Percentiles rank a stretch among this genome's conserved stretches.
Conservation (phyloP, 2,797 vertebrate genomes). For the Pelobates cultripes region DNA sequence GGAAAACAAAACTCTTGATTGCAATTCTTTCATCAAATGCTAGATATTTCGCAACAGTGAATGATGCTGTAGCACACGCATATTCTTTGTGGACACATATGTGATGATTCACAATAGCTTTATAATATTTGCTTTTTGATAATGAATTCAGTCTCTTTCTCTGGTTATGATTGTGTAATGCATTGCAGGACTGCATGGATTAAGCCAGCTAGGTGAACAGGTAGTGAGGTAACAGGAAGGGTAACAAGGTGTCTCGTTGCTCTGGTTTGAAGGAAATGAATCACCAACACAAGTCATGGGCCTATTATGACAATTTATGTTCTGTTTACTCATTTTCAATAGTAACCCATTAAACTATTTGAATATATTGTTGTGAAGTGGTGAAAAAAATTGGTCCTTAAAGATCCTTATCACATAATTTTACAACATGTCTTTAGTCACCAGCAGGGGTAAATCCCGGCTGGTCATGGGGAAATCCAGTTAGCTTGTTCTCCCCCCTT, state of each 20-base stretch:
- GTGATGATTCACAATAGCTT: neutral
- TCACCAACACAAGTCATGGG: constrained; percentile 42
- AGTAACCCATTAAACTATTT: no score
- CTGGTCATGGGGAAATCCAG: no score
- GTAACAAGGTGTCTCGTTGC: constrained; percentile 5
- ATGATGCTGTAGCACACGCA: no score
- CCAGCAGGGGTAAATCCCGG: no score
- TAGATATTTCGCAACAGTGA: neutral
- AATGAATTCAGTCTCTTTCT: constrained; percentile 45
- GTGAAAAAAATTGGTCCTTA: no score
- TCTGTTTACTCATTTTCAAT: neutral
- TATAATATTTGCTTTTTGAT: constrained; percentile 54
- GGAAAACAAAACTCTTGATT: constrained; percentile 24
- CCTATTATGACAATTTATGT: neutral
- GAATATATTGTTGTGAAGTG: no score
- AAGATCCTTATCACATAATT: no score
- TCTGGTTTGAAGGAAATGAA: constrained; percentile 51
- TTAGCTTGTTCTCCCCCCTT: no score
- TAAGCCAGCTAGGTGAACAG: constrained; percentile 22
- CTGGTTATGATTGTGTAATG: constrained; percentile 39
- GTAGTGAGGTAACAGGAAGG: constrained; percentile 45
- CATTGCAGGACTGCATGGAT: constrained; percentile 5
- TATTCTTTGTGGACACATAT: no score
- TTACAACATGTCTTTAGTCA: no score
- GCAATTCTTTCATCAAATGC: constrained; percentile 21